A percentile compares a stretch with the other conserved stretches of the same genome.
Evolutionary conservation across 2,888 invertebrate species (phyloP).

Genomic region (Flexamia atlantica): DNA sequence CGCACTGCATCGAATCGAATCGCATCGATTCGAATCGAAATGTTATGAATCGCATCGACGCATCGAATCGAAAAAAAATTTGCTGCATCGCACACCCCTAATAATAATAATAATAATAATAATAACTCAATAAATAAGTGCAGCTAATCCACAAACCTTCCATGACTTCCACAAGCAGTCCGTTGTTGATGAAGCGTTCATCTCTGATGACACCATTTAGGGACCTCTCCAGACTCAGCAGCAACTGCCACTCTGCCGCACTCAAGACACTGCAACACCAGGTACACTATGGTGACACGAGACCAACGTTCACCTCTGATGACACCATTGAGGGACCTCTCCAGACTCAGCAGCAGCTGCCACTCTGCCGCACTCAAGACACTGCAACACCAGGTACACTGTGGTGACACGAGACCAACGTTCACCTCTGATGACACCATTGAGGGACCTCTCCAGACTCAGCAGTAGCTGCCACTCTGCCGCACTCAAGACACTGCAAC

Average conservation of each 20-base stretch:
- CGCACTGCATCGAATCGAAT: too few species aligned
- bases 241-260: slow-evolving; percentile 59
- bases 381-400: slow-evolving; percentile 51
- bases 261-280: slow-evolving; percentile 64
- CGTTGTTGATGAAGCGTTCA: slow-evolving; percentile 68
- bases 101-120: too few species aligned
- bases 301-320: slow-evolving; percentile 67
- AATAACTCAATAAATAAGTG: too few species aligned
- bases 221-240: slow-evolving; percentile 61
- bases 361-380: slow-evolving; percentile 64
- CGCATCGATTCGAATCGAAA: too few species aligned
- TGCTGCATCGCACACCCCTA: too few species aligned
- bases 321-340: slow-evolving; percentile 62
- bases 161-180: slow-evolving; percentile 67
- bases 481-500: slow-evolving; percentile 65
- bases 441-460: slow-evolving; percentile 61
- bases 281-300: too few species aligned
- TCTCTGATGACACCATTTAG: slow-evolving; percentile 66
- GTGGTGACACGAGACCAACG: too few species aligned
- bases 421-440: slow-evolving; percentile 67
- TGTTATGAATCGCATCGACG: too few species aligned
- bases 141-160: slow-evolving; percentile 39
- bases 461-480: slow-evolving; percentile 60
- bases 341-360: slow-evolving; percentile 62
- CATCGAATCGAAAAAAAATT: too few species aligned